phyloP scores from a whole-genome alignment of 2,888 invertebrate genomes.

The Campoplex capitator region DNA sequence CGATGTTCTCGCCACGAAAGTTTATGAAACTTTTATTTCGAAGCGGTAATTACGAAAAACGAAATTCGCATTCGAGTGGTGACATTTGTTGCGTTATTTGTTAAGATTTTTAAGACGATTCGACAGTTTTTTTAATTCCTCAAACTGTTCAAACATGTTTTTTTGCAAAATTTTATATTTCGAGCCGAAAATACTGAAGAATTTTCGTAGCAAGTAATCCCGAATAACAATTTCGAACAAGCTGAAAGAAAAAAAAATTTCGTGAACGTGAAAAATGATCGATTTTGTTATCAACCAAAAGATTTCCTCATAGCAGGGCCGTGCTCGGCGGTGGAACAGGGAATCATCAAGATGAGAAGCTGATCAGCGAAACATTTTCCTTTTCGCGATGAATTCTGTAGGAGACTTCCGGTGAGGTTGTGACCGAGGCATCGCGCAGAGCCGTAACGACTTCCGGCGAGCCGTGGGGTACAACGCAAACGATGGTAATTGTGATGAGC shows the following conservation, averaged over 20 bases:
- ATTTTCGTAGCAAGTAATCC: background rate
- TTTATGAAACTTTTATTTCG: background rate
- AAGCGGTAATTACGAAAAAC: no score
- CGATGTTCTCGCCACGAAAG: background rate
- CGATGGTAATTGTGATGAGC: conserved; percentile 66
- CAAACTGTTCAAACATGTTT: background rate
- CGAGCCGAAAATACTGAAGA: background rate
- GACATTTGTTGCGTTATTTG: background rate
- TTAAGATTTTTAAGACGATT: background rate
- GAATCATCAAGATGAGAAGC: conserved; percentile 27
- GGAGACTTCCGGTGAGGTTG: conserved; percentile 60
- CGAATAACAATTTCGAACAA: no score
- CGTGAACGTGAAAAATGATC: background rate
- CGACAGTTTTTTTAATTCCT: background rate
- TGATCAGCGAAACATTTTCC: conserved; percentile 57
- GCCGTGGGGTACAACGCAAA: conserved; percentile 58
- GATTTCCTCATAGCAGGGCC: background rate
- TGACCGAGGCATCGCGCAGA: conserved; percentile 50
- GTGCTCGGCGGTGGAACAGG: background rate
- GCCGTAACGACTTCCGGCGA: conserved; percentile 67
- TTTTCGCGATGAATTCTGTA: conserved; percentile 65
- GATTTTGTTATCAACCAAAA: background rate
- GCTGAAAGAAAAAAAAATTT: background rate
- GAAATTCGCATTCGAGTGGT: background rate
- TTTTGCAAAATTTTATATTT: no score